Base-by-base conservation (phyloP, 2,113 vertebrate species). In the Laticauda laticaudata region DNA sequence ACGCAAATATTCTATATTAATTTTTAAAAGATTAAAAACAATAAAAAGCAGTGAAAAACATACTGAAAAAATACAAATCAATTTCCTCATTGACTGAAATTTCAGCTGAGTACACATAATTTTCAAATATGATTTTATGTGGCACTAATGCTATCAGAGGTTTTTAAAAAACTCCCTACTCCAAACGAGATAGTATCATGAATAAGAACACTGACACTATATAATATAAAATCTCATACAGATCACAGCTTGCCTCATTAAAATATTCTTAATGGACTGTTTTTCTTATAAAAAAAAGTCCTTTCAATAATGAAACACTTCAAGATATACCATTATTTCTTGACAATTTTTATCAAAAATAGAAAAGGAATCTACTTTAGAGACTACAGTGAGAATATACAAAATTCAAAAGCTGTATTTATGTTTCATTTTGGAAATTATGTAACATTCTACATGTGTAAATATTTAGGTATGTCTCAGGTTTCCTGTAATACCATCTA, bases 1-100 rank as follows among this genome's bases (percentile, higher is more conserved):
- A 93, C 93, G 92, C 95, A 85, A 94, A 96, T 97, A 97, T 97
- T 96, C 91, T 94, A 97, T 90, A 95, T 59, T 94, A 96, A 96
- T 96, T 85, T 93, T 96, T 81, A 81, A 81, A 81, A 81, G 7
- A 21, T 81, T 95, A 95, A 95, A 59, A 59, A 48, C 90, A 94
- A 96, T 45, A 45, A 95, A 48, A 51, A 93, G n/a, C n/a, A 92
- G 95, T 95, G 95, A 96, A 86, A 59, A 95, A 93, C 54, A 95
- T 90, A 91, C 93, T 75, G 55, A 93, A 93, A 94, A 95, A 92
- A n/a, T n/a, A n/a, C n/a, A n/a, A n/a, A n/a, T n/a, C n/a, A n/a
- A 89, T 93, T 93, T 95, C 92, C 90, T 91, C 91, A 94, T 10
- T 54, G 87, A 93, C 95, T 45, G 45, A 91, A 95, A 91, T 92